Base-by-base conservation (phyloP, 2,113 vertebrate genomes). In the Lagopus muta region DNA sequence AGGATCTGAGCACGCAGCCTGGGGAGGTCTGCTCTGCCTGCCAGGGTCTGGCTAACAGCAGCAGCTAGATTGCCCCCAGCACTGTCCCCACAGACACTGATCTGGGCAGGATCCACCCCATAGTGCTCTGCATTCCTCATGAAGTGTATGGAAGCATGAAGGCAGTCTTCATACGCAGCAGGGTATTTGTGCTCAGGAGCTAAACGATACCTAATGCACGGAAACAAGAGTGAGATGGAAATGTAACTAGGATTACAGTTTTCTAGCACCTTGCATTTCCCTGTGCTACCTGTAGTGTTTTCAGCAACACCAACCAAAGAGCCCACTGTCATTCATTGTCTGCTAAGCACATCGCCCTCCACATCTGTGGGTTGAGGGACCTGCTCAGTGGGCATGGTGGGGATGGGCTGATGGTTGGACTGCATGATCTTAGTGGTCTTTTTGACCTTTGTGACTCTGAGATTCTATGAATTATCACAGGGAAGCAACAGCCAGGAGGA, bases 31-130 rank as follows among this genome's bases (percentile, higher is more conserved):
- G 91, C 61, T 42, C 52, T 82, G 17, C 76, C 83, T 25, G 93
- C 55, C 58, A 98, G 88, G 64, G 94, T 89, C 87, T 98, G 98
- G 96, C 98, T 98, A 15, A 98, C n/a, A 1, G 93, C 67, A 2
- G 96, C 93, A 13, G 98, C 97, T 25, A 98, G 22, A 58, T 95
- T 97, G 16, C 97, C 98, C 30, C 98, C 98, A 4, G 96, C 85
- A 25, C 98, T 98, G 95, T 98, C 98, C 13, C 98, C 98, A 7
- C 97, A 97, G 66, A 98, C 70, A 72, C 98, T 96, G 18, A 98
- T 93, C 13, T 93, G 88, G 45, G 38, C 54, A 13, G 98, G 91
- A 62, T 98, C 98, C 80, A 98, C 98, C 0, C 98, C 94, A 1
- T 98, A 98, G 30, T 78, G 93, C 61, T 97, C 55, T 2, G 97